A percentile compares a stretch with the other conserved stretches of the same genome.
These are phyloP conservation scores for Macrochelys suwanniensis DNA, from an alignment of 2,797 vertebrate genomes.

Conservation along the genomic window DNA sequence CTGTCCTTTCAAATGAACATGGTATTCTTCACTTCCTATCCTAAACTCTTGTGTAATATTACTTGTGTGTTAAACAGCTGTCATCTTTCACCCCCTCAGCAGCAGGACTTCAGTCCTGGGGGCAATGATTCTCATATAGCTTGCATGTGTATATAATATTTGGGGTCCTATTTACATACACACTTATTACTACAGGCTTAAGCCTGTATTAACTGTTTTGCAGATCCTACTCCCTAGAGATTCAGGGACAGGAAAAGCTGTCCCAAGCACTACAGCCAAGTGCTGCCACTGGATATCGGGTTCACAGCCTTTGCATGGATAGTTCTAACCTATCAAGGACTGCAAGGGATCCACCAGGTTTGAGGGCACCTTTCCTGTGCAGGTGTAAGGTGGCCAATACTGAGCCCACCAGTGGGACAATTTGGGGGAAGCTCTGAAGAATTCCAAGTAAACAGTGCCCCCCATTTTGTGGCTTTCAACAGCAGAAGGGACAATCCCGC, in stretches of 20 bases:
- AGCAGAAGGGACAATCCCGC: neutral
- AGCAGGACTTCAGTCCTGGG: neutral
- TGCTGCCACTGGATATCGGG: neutral
- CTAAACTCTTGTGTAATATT: neutral
- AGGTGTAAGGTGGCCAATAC: neutral
- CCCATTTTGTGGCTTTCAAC: neutral
- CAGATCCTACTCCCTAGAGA: accelerated
- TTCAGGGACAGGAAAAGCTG: neutral
- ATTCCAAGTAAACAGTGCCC: neutral
- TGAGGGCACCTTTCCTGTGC: neutral
- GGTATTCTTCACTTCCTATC: neutral
- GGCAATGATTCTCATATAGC: neutral
- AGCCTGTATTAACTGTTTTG: neutral
- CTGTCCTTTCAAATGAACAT: neutral
- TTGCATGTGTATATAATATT: accelerated
- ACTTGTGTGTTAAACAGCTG: neutral
- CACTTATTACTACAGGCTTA: neutral
- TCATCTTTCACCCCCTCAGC: neutral
- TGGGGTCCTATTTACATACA: neutral
- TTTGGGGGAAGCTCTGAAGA: neutral
- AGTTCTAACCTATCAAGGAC: neutral
- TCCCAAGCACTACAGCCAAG: neutral
- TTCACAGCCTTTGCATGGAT: accelerated
- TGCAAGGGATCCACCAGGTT: neutral
- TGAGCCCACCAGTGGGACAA: neutral